Conservation (phyloP, 2,113 vertebrate genomes). For the Scopus umbretta region DNA sequence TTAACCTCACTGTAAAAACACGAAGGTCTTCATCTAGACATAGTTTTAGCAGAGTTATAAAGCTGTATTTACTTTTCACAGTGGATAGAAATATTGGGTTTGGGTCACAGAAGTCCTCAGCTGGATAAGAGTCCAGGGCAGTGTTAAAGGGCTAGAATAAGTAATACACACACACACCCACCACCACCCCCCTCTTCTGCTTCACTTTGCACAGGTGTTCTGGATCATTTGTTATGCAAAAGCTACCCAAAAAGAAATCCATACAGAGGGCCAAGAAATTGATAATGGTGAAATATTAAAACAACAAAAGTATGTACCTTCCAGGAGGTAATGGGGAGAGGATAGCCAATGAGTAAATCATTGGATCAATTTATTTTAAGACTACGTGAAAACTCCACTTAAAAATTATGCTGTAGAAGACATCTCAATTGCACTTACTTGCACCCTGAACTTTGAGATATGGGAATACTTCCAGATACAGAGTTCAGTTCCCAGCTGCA, state of each 20-base stretch:
- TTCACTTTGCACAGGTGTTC: neutral
- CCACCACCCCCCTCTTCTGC: neutral
- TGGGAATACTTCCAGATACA: neutral
- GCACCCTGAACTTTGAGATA: neutral
- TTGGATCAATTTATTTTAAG: neutral
- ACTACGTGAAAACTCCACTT: neutral
- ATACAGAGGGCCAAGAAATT: neutral
- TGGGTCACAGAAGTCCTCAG: neutral
- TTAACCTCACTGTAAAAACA: neutral
- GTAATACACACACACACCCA: fast-evolving
- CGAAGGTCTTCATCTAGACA: neutral
- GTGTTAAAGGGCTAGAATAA: neutral
- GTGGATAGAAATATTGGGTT: neutral
- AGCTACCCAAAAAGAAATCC: neutral
- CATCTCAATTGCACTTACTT: neutral
- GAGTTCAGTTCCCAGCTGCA: neutral
- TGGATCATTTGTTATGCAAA: neutral
- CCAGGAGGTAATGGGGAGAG: neutral
- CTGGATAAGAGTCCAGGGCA: neutral
- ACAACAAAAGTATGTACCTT: neutral
- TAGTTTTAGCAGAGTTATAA: neutral
- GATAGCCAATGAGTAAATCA: neutral
- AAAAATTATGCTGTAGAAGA: neutral
- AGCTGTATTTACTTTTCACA: neutral
- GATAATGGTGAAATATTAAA: neutral